phyloP scores from a whole-genome alignment of 2,113 vertebrate species.

The Paramisgurnus dabryanus region DNA sequence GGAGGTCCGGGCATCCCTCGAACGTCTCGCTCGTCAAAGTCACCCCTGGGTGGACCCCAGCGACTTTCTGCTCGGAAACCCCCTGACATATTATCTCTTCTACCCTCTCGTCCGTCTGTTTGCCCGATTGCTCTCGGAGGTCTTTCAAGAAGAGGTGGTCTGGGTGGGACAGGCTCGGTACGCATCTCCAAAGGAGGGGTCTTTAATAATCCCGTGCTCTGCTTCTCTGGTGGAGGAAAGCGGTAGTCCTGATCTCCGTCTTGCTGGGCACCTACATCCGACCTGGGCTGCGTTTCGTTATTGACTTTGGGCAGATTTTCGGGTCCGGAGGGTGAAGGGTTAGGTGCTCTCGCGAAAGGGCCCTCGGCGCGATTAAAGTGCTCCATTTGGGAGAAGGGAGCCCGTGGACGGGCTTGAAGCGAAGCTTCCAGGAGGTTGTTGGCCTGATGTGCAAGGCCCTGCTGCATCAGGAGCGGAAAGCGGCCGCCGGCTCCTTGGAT shows the following conservation, averaged over 20 bases:
- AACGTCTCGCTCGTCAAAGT: conserved; percentile 93
- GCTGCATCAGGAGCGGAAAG: conserved; percentile 89
- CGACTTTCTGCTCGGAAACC: conserved; percentile 90
- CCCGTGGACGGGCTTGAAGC: conserved; percentile 81
- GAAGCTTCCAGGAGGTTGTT: conserved; percentile 77
- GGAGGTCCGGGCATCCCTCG: conserved; percentile 78
- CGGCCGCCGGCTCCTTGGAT: conserved; percentile 79
- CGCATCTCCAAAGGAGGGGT: conserved; percentile 82
- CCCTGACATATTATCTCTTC: conserved; percentile 81
- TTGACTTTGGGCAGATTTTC: conserved; percentile 83
- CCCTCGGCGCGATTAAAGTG: conserved; percentile 82
- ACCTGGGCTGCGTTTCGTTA: conserved; percentile 79
- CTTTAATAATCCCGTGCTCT: conserved; percentile 72
- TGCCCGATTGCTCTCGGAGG: conserved; percentile 70
- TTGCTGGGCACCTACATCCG: conserved; percentile 79
- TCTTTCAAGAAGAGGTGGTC: conserved; percentile 75
- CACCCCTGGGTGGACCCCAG: conserved; percentile 89
- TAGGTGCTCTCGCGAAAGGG: conserved; percentile 77
- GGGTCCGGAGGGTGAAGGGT: conserved; percentile 59
- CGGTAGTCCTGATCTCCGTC: conserved; percentile 98
- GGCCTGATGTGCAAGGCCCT: conserved; percentile 79
- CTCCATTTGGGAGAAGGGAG: conserved; percentile 88
- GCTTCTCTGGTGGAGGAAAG: conserved; percentile 85
- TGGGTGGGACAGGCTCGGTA: conserved; percentile 67
- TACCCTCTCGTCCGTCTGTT: conserved; percentile 80